Conservation (phyloP, 2,888 invertebrate genomes). For the Acrobasis repandana region DNA sequence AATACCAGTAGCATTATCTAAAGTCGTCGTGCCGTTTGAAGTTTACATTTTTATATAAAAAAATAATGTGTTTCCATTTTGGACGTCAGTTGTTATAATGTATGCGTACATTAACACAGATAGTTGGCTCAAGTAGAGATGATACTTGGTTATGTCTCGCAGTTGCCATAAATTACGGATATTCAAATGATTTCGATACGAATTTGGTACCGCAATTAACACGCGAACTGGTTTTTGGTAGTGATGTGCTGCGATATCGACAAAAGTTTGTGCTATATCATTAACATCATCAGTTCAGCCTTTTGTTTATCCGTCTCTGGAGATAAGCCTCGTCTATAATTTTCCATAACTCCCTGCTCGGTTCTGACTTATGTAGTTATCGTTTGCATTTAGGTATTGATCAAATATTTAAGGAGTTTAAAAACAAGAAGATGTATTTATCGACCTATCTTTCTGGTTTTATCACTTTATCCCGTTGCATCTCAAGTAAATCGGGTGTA, state of each 20-base stretch:
- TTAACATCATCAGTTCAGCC: neutral
- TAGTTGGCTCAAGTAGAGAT: slow-evolving; percentile 62
- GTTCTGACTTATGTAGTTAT: too few species aligned
- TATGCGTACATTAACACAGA: slow-evolving; percentile 70
- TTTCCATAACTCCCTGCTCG: too few species aligned
- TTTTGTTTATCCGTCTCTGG: too few species aligned
- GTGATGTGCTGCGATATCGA: slow-evolving; percentile 47
- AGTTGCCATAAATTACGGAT: slow-evolving; percentile 75
- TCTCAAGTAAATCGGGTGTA: too few species aligned
- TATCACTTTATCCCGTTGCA: too few species aligned
- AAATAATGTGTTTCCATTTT: slow-evolving; percentile 38
- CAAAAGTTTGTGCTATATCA: neutral
- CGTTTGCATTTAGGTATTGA: too few species aligned
- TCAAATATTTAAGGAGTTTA: too few species aligned
- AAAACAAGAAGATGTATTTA: too few species aligned
- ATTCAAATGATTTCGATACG: slow-evolving; percentile 80
- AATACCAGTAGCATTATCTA: slow-evolving; percentile 23
- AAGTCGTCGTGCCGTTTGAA: slow-evolving; percentile 9
- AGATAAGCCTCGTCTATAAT: too few species aligned
- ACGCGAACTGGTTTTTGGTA: slow-evolving; percentile 72
- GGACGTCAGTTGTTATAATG: slow-evolving; percentile 51
- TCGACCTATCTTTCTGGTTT: too few species aligned
- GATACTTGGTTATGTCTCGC: slow-evolving; percentile 62
- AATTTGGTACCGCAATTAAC: slow-evolving; percentile 82
- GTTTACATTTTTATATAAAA: slow-evolving; percentile 30